phyloP scores from a whole-genome alignment of 2,113 vertebrate species.

The Baryphthengus martii region DNA sequence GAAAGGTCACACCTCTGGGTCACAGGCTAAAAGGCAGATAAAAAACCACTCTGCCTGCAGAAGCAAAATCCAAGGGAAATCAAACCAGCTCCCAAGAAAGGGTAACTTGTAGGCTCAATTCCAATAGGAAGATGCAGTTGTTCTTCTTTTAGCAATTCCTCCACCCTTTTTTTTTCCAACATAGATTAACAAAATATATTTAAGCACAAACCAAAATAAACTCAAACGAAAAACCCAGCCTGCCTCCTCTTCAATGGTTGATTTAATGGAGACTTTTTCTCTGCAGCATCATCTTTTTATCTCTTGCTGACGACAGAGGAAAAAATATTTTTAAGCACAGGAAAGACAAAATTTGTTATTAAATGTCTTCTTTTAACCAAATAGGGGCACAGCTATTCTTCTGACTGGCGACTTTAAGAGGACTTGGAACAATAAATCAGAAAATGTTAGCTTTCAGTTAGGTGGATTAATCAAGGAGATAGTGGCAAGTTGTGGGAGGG shows the following conservation, averaged over 20 bases:
- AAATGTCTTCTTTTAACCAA: neutral
- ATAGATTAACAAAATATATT: slow-evolving; percentile 41
- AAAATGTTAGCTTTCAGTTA: neutral
- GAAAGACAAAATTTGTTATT: neutral
- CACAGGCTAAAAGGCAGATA: slow-evolving; percentile 65
- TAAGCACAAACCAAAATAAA: slow-evolving; percentile 45
- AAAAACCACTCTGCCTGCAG: slow-evolving; percentile 34
- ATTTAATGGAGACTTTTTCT: neutral
- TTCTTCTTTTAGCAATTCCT: slow-evolving; percentile 9
- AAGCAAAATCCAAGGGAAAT: slow-evolving; percentile 27
- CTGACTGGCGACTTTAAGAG: neutral
- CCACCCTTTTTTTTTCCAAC: neutral
- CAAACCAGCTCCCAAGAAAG: slow-evolving; percentile 7
- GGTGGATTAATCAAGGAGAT: neutral
- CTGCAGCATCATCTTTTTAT: slow-evolving; percentile 32
- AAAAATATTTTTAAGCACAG: neutral
- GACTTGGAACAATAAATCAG: neutral
- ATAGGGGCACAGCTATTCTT: neutral
- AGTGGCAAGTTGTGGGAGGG: neutral
- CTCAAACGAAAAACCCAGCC: neutral
- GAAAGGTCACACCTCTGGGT: slow-evolving; percentile 53
- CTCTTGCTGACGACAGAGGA: neutral
- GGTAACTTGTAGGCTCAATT: neutral
- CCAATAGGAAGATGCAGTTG: neutral
- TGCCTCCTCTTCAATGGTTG: neutral